A percentile compares a stretch with the other conserved stretches of the same genome.
These are phyloP conservation scores for Girardinichthys multiradiatus DNA, from an alignment of 2,113 vertebrate genomes.

Conservation along the genomic window DNA sequence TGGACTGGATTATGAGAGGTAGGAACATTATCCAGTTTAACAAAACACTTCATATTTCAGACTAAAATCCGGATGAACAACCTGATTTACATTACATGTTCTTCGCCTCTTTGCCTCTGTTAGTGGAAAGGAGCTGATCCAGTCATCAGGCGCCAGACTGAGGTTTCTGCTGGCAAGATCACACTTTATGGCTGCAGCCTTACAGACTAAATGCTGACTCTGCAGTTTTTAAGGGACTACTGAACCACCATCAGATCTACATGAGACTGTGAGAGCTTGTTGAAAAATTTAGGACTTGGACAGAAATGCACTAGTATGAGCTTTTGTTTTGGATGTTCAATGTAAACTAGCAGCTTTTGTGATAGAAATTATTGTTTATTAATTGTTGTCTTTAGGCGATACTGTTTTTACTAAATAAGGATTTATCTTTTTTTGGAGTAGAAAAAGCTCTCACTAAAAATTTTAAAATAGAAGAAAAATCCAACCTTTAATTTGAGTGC, in stretches of 20 bases:
- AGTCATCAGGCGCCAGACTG: conserved; percentile 73
- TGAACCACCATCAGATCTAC: neutral
- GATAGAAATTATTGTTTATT: neutral
- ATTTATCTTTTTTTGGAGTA: no score
- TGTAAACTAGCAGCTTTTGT: conserved; percentile 6
- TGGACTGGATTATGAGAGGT: conserved; percentile 77
- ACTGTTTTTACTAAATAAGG: neutral
- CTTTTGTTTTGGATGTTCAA: neutral
- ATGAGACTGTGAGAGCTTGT: neutral
- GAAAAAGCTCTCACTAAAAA: no score
- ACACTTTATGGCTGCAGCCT: conserved; percentile 45
- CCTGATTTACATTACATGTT: neutral
- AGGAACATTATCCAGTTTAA: conserved; percentile 1
- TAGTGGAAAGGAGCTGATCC: conserved; percentile 80
- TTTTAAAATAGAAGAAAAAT: no score
- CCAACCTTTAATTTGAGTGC: no score
- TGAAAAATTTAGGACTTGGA: conserved; percentile 7
- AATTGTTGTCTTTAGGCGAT: neutral
- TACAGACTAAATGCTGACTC: conserved; percentile 56
- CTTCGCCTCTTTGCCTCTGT: neutral
- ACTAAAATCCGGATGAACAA: no score
- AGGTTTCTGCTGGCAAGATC: conserved; percentile 75
- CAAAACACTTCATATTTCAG: neutral
- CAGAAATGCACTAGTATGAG: conserved; percentile 24
- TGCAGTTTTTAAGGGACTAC: neutral